Percentiles rank a stretch among this genome's conserved stretches.
These are phyloP conservation scores for Notocelia uddmanniana DNA, from an alignment of 2,888 invertebrate species.

Conservation along the genomic window DNA sequence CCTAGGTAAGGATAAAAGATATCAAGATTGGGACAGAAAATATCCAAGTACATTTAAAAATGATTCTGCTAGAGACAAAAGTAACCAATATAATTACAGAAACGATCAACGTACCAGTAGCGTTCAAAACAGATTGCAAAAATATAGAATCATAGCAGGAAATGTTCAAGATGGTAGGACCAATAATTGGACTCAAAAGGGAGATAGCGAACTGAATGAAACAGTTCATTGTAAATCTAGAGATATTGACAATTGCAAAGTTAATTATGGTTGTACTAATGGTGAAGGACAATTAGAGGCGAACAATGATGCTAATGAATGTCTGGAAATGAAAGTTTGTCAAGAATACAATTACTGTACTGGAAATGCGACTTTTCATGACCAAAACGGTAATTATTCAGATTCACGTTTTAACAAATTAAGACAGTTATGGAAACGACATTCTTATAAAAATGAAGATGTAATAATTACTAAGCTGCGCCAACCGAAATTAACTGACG, in stretches of 20 bases:
- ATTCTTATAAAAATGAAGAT: background rate
- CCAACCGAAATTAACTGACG: conserved; percentile 1
- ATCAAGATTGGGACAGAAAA: background rate
- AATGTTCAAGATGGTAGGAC: background rate
- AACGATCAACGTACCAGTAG: background rate
- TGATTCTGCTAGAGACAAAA: background rate
- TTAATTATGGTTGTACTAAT: background rate
- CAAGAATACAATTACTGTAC: background rate
- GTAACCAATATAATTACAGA: background rate
- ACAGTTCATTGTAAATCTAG: background rate
- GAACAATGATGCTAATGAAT: background rate
- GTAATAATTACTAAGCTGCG: background rate
- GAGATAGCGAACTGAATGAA: background rate
- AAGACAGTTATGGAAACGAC: background rate
- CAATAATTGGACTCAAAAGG: background rate
- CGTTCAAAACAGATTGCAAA: background rate
- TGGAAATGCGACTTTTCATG: background rate
- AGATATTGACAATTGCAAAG: background rate
- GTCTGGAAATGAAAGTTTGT: background rate
- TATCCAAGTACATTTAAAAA: background rate
- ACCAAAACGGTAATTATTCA: background rate
- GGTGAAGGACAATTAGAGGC: background rate
- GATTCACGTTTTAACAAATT: background rate
- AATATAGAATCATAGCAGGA: background rate
- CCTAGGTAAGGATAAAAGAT: background rate